Evolutionary conservation across 2,888 invertebrate species (phyloP).

Genomic region (Cacoxenus indagator): DNA sequence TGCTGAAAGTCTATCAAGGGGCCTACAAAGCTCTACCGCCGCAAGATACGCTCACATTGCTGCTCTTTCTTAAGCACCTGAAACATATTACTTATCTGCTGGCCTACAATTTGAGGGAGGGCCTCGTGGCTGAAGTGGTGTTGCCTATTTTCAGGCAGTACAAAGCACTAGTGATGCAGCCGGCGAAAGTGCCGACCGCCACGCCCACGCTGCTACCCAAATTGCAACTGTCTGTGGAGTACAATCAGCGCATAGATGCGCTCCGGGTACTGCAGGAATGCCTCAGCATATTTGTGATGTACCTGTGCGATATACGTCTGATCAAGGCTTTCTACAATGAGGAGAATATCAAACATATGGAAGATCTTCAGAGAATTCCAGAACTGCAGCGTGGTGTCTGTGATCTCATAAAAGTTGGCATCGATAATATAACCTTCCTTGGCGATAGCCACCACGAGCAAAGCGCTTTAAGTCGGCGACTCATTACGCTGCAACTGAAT

Average conservation of each 20-base stretch:
- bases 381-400: constrained; percentile 64
- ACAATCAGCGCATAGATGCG: constrained; percentile 23
- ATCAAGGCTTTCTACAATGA: constrained; percentile 67
- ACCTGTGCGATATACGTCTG: constrained; percentile 66
- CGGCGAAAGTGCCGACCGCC: constrained; percentile 12
- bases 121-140: constrained; percentile 66
- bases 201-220: constrained; percentile 29
- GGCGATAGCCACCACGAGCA: constrained; percentile 65
- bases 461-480: constrained; percentile 52
- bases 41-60: constrained; percentile 41
- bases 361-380: constrained; percentile 63
- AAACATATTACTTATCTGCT: constrained; percentile 65
- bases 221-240: constrained; percentile 26
- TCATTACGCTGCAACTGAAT: constrained; percentile 65
- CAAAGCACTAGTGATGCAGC: constrained; percentile 41
- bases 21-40: constrained; percentile 37
- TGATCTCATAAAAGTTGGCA: constrained; percentile 69
- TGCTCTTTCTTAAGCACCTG: constrained; percentile 65
- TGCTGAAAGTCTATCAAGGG: constrained; percentile 55
- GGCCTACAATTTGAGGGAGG: constrained; percentile 61
- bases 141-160: constrained; percentile 66
- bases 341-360: constrained; percentile 66
- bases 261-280: constrained; percentile 59
- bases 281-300: constrained; percentile 66
- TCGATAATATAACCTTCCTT: constrained; percentile 66